Base-by-base conservation (phyloP, 2,113 vertebrate species). In the Gymnogyps californianus region DNA sequence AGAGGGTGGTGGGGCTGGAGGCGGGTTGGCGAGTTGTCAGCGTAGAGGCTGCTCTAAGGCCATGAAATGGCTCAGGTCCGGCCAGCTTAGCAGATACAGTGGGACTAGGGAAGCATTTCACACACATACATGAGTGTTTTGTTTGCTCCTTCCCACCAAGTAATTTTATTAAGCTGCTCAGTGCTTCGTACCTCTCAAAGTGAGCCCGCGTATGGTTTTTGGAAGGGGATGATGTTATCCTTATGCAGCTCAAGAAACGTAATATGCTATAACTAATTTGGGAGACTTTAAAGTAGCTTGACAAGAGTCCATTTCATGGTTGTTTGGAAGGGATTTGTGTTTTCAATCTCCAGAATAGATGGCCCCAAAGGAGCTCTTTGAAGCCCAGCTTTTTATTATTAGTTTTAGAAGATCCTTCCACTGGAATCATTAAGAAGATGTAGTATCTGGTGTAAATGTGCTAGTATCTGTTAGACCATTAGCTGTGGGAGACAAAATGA, bases 381-480 rank as follows among this genome's bases (percentile, higher is more conserved):
- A 94, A 91, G 78, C 89, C 13, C 51, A 51, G 62, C 91, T 94
- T 96, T 97, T 97, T 67, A 96, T 95, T 97, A 94, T 74, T 90
- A 51, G n/a, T 76, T 93, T 77, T 83, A 62, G 42, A 89, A 87
- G 87, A 83, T 86, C 32, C 79, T 95, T 94, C 78, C 94, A 80
- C 20, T 81, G 75, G 62, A 97, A 59, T 93, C 62, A 76, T 95
- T 96, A 95, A 93, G 74, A 79, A 89, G 89, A 93, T 72, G 54
- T 85, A 91, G 81, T 93, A 91, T 72, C 78, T 93, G 78, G 59
- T 91, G 82, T 91, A 91, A 89, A 95, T 87, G 74, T 90, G 83
- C 36, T 83, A 83, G 31, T 79, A 80, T 76, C 84, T 83, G 66
- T 69, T 87, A 79, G 74, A 82, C 66, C 77, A 83, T 96, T 96